Evolutionary conservation across 2,797 vertebrate species (phyloP).

Genomic region (Phylloscopus collybita): DNA sequence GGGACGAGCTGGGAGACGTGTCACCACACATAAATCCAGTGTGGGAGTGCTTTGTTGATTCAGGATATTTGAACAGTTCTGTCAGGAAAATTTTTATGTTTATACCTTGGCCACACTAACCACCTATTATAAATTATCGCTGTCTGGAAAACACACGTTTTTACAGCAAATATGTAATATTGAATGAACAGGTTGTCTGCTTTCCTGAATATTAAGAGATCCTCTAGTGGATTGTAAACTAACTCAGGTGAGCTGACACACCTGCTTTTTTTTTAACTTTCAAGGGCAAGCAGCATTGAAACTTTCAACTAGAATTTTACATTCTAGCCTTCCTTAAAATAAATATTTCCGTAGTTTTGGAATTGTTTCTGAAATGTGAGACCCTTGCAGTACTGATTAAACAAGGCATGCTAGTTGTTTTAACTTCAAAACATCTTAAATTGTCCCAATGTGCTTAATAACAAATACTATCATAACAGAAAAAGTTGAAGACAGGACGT

Average conservation of each 20-base stretch:
- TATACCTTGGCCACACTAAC: not conserved
- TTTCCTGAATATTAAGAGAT: not conserved
- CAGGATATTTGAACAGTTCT: conserved; percentile 10
- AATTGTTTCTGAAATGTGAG: not conserved
- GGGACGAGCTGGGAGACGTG: not conserved
- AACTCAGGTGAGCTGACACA: not conserved
- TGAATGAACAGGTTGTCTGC: not conserved
- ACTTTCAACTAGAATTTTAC: not conserved
- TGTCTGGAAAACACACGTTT: not conserved
- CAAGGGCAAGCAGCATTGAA: not conserved
- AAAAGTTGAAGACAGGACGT: not conserved
- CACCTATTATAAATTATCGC: not conserved
- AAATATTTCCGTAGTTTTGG: not conserved
- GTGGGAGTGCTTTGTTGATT: conserved; percentile 16
- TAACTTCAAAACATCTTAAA: not conserved
- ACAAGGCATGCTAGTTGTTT: not conserved
- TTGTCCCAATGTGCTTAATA: not conserved
- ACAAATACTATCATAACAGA: not conserved
- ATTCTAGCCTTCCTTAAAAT: not conserved
- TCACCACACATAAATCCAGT: not conserved
- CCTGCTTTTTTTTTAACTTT: not conserved
- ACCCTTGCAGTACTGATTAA: not conserved
- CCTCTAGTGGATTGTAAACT: not conserved
- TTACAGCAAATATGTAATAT: not conserved
- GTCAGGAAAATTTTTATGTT: not conserved